These are phyloP conservation scores for Lottia scabra DNA, from an alignment of 2,888 invertebrate species.

Conservation along the genomic window DNA sequence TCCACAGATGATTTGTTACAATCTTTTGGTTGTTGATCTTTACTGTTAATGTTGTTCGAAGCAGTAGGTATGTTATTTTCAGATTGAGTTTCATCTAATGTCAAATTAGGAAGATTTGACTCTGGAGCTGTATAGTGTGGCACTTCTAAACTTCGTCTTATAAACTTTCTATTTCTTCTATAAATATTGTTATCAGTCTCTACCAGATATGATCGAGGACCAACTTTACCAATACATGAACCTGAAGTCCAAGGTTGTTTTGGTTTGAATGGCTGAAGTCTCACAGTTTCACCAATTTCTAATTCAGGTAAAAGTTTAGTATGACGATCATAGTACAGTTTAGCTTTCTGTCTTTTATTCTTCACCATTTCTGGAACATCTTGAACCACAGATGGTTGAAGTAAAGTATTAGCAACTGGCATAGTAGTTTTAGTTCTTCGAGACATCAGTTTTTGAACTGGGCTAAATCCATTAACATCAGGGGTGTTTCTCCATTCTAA, in stretches of 20 bases:
- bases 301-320: not conserved
- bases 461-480: not conserved
- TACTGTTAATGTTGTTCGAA: too few relatives aligned
- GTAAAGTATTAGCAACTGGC: not conserved
- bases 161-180: not conserved
- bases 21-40: too few relatives aligned
- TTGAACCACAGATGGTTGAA: not conserved
- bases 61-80: too few relatives aligned
- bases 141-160: not conserved
- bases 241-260: not conserved
- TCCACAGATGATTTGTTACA: too few relatives aligned
- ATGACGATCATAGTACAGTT: not conserved
- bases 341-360: not conserved
- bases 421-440: conserved; percentile 1
- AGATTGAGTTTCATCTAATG: too few relatives aligned
- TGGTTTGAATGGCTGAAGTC: not conserved
- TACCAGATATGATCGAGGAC: not conserved
- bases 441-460: not conserved
- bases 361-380: not conserved
- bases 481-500: not conserved
- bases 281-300: not conserved
- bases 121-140: too few relatives aligned
- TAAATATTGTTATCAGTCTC: not conserved
- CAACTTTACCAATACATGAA: not conserved
- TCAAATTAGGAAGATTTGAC: too few relatives aligned